Base-by-base conservation (phyloP, 2,888 invertebrate species). In the Chrysodeixis includens region DNA sequence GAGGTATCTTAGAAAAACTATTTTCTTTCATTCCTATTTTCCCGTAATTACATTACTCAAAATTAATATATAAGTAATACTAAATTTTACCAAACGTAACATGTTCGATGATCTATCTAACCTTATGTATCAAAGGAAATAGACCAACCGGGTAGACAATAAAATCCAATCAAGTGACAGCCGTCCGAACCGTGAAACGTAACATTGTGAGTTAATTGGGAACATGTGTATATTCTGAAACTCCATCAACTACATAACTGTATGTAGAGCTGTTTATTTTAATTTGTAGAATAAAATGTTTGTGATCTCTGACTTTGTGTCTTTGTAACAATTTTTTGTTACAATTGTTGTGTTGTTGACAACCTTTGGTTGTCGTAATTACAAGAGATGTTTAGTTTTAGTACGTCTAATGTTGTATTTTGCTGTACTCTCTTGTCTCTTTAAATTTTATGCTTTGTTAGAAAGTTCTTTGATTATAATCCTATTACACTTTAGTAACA, bases 121-220 rank as follows among this genome's bases (percentile, higher is more conserved):
- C 5, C 44, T 66, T 74, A 59, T 51, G 56, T 74, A 68, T 71
- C 65, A 78, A 85, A 85, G 83, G 84, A 88, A 89, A 84, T 89
- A 90, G 90, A 91, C 88, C 90, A 90, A 88, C 89, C 84, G 86
- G 83, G 88, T 84, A 88, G 88, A 92, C 91, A 93, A 94, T 94
- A 93, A 94, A 93, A 92, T 82, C 81, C 92, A 93, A 94, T 93
- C 93, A 93, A 91, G 87, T 81, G 64, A 76, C 84, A 80, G 82
- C 85, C 86, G 88, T 88, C 88, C 83, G 83, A 82, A 81, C 83
- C 83, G 84, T 84, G 82, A 82, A 84, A 77, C 80, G 79, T 79
- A 86, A 88, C 89, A 88, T 90, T 90, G 90, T 88, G 82, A 78
- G 82, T 86, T 93, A 93, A 94, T 94, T 93, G 90, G 87, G 83